Conservation (phyloP, 1,140 invertebrate genomes). For the Centruroides sculpturatus region DNA sequence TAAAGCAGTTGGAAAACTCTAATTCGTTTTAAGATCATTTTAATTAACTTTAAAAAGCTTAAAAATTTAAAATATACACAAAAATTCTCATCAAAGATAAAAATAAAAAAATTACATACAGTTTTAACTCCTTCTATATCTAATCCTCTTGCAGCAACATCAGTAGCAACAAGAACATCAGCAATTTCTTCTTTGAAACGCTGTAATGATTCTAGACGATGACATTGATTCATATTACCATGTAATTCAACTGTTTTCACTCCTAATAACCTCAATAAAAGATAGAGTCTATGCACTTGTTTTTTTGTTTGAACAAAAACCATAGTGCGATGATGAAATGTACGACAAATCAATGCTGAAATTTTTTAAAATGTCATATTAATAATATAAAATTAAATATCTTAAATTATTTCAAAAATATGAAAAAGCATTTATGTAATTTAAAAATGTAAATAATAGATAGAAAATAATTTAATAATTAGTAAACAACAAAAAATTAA, state of each 20-base stretch:
- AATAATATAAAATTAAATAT: no score
- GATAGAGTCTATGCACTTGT: conserved; percentile 79
- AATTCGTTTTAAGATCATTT: no score
- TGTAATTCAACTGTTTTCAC: conserved; percentile 82
- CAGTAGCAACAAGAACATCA: conserved; percentile 86
- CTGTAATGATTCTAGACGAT: conserved; percentile 74
- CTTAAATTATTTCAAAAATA: no score
- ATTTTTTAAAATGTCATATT: no score
- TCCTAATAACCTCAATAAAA: conserved; percentile 75
- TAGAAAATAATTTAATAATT: no score
- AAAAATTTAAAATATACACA: no score
- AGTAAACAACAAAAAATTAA: no score
- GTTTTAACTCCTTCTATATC: conserved; percentile 94
- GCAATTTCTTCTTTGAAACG: conserved; percentile 76
- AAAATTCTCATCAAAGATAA: no score
- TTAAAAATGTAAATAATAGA: no score
- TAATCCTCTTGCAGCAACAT: conserved; percentile 89
- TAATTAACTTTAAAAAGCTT: no score
- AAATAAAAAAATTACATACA: conserved; percentile 31
- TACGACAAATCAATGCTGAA: conserved; percentile 58
- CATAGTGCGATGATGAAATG: conserved; percentile 83
- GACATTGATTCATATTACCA: conserved; percentile 83
- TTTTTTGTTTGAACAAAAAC: conserved; percentile 94
- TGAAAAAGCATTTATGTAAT: no score
- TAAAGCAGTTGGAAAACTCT: no score